Evolutionary conservation across 1,140 invertebrate species (phyloP).

Genomic region (Lordiphosa clarofinis): DNA sequence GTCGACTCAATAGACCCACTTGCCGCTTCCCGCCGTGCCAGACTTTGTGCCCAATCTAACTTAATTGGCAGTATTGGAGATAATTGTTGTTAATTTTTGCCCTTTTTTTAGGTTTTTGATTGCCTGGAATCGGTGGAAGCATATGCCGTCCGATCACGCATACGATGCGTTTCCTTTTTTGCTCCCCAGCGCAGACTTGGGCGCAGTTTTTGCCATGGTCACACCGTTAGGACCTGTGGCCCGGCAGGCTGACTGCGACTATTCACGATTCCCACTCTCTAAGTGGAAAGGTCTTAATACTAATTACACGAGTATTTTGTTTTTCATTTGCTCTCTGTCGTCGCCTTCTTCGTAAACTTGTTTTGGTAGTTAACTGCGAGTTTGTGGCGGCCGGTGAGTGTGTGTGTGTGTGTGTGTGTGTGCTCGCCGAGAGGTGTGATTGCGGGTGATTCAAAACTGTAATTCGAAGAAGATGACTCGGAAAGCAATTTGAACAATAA

Average conservation of each 20-base stretch:
- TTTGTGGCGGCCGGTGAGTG: not conserved
- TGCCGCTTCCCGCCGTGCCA: slow-evolving; percentile 7
- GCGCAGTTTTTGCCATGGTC: not conserved
- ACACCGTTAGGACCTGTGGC: too few relatives aligned
- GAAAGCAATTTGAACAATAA: slow-evolving; percentile 49
- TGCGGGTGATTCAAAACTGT: slow-evolving; percentile 53
- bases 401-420: slow-evolving; percentile 1
- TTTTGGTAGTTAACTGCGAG: slow-evolving; percentile 14
- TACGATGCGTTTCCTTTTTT: slow-evolving; percentile 6
- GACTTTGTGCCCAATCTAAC: slow-evolving; percentile 17
- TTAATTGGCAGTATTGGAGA: slow-evolving; percentile 21
- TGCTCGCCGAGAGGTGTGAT: slow-evolving; percentile 35
- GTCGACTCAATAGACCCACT: not conserved
- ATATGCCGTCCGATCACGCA: slow-evolving; percentile 14
- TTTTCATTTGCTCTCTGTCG: slow-evolving; percentile 29
- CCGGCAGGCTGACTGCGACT: not conserved
- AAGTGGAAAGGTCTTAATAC: slow-evolving; percentile 28
- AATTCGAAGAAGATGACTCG: slow-evolving; percentile 49
- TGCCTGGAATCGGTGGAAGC: slow-evolving; percentile 5
- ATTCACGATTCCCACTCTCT: not conserved
- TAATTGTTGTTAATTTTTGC: slow-evolving; percentile 22
- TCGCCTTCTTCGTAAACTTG: slow-evolving; percentile 26
- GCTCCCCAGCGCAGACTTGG: slow-evolving; percentile 3
- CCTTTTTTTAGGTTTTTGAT: slow-evolving; percentile 7
- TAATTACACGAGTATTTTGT: slow-evolving; percentile 42